These are phyloP conservation scores for Eulacestoma nigropectus DNA, from an alignment of 2,113 vertebrate genomes.

Conservation along the genomic window DNA sequence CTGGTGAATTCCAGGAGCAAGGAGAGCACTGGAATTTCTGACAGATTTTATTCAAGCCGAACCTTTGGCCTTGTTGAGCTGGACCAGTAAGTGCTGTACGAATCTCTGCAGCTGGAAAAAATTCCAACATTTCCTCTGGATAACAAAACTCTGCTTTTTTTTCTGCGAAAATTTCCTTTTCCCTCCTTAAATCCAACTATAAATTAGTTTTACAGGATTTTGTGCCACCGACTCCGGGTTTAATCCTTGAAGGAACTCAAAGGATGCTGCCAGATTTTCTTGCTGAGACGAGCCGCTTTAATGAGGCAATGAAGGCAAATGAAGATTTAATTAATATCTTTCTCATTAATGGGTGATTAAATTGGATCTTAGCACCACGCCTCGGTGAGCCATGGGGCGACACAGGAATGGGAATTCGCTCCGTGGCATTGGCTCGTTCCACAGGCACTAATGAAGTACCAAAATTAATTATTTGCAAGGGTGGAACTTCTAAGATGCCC, in stretches of 20 bases:
- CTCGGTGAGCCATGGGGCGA: background rate
- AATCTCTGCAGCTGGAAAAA: background rate
- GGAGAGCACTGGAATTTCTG: background rate
- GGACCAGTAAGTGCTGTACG: background rate
- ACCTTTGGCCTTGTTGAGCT: background rate
- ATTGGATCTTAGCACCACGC: background rate
- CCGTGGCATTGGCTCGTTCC: background rate
- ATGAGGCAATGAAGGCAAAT: background rate
- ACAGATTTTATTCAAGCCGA: background rate
- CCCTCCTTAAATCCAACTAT: background rate
- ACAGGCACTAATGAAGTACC: background rate
- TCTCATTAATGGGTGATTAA: background rate
- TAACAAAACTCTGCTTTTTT: background rate
- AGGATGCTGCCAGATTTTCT: background rate
- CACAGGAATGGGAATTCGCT: background rate
- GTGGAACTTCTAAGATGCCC: background rate
- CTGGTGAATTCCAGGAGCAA: background rate
- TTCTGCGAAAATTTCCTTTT: background rate
- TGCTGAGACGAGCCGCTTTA: background rate
- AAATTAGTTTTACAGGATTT: background rate
- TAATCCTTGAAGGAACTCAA: background rate
- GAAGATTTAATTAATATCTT: slow-evolving; percentile 24
- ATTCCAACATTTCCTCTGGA: background rate
- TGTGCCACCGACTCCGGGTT: background rate
- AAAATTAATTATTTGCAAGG: background rate